Evolutionary conservation across 1,140 invertebrate species (phyloP).

Genomic region (Micrasema longulum): DNA sequence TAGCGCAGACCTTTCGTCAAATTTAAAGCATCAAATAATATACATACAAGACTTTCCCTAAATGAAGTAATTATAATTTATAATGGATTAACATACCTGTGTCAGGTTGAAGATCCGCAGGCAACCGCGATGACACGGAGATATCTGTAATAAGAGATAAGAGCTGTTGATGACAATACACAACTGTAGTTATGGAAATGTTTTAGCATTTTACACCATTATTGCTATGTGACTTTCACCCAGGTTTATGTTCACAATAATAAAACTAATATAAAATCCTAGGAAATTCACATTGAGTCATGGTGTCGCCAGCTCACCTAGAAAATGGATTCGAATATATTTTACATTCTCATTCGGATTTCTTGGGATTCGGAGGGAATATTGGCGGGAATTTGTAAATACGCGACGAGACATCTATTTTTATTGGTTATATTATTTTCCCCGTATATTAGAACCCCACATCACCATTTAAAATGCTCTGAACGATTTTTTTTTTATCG

Average conservation of each 20-base stretch:
- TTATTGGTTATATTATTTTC: no score
- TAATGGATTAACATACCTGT: slow-evolving; percentile 52
- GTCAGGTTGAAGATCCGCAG: slow-evolving; percentile 53
- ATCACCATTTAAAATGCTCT: no score
- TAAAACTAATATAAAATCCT: slow-evolving; percentile 15
- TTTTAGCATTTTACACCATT: background rate
- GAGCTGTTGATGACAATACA: background rate
- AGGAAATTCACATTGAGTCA: slow-evolving; percentile 17
- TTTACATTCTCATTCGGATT: no score
- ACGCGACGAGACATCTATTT: no score
- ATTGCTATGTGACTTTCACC: slow-evolving; percentile 21
- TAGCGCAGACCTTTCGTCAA: no score
- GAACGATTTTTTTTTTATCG: no score
- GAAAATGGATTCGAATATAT: slow-evolving; percentile 8
- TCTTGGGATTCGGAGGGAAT: no score
- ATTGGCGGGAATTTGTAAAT: no score
- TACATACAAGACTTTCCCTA: no score
- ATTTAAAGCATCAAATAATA: no score
- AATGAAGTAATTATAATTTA: no score
- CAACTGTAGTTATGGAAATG: slow-evolving; percentile 11
- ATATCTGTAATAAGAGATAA: slow-evolving; percentile 45
- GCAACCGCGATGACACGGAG: slow-evolving; percentile 50
- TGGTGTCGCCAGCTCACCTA: slow-evolving; percentile 5
- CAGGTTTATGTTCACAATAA: slow-evolving; percentile 11
- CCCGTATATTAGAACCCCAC: no score